Percentiles rank a stretch among this genome's conserved stretches.
Evolutionary conservation across 2,888 invertebrate genomes (phyloP).

Genomic region (Drosophila quasianomalipes): DNA sequence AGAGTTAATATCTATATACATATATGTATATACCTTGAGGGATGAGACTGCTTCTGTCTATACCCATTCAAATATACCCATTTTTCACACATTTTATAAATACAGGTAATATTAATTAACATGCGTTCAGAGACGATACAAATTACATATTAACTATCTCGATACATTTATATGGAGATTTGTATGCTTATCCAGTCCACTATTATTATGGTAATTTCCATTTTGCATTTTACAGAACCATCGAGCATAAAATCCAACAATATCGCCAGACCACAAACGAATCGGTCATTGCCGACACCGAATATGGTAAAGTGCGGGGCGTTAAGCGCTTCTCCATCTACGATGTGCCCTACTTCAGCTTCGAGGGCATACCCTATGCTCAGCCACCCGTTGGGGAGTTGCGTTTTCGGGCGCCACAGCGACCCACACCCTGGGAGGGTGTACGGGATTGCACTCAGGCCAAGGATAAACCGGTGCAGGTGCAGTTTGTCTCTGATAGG

Average conservation of each 20-base stretch:
- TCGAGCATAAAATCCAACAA: slow-evolving; percentile 82
- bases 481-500: slow-evolving; percentile 77
- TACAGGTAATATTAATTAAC: slow-evolving; percentile 48
- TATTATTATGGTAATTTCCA: slow-evolving; percentile 47
- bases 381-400: slow-evolving; percentile 84
- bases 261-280: slow-evolving; percentile 81
- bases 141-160: slow-evolving; percentile 40
- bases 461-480: slow-evolving; percentile 82
- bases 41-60: neutral
- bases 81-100: neutral
- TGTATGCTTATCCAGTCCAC: neutral
- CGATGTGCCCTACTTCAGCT: slow-evolving; percentile 82
- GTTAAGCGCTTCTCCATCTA: slow-evolving; percentile 81
- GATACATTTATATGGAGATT: neutral
- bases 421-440: slow-evolving; percentile 85
- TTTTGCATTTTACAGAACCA: slow-evolving; percentile 63
- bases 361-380: slow-evolving; percentile 85
- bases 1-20: neutral
- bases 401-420: slow-evolving; percentile 85
- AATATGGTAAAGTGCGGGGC: slow-evolving; percentile 83
- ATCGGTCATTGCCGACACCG: slow-evolving; percentile 79
- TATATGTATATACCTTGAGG: fast-evolving
- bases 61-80: fast-evolving
- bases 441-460: slow-evolving; percentile 84
- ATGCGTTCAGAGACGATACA: slow-evolving; percentile 30